Base-by-base conservation (phyloP, 2,888 invertebrate species). In the Conistra vaccinii region DNA sequence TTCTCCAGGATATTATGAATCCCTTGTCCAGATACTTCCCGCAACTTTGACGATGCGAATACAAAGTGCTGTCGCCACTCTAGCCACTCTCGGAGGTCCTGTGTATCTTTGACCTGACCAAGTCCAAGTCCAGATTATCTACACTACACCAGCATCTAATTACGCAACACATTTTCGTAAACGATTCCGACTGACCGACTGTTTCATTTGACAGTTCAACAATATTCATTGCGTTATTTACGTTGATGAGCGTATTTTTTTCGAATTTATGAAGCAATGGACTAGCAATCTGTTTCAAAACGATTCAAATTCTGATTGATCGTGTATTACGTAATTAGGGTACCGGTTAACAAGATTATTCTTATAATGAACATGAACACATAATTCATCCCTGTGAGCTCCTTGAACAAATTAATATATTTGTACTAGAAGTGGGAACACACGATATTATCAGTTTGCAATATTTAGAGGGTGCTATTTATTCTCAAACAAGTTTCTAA, bases 401-500 rank as follows among this genome's bases (percentile, higher is more conserved):
- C 10, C n/a, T 42, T 20, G 32, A 26, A 55, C 45, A 17, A 29
- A 71, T 29, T 29, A 45, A 39, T 14, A 29, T n/a, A 23, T 51
- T 9, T 17, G n/a, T 20, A 45, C 55, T 20, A n/a, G 9, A 39
- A 73, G 32, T 39, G 10, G 9, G 9, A 45, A 35, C 17, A 58
- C 10, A 23, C 3, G 73, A 26, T 29, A 32, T 26, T 81, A 81
- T 78, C 60, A 66, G 26, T 62, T 48, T n/a, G 26, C 57, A 48
- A 61, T 67, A 76, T 66, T 58, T 45, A 26, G 23, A 73, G 53
- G 35, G 69, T 83, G 70, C 57, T 73, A 78, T 80, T 78, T 84
- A 87, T 82, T 86, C 29, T 77, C 58, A 48, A 73, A 71, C 65
- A 58, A 53, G 62, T 12, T 85, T 70, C 78, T 73, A 26, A 60